phyloP scores from a whole-genome alignment of 2,113 vertebrate species.

The Hystrix brachyura region DNA sequence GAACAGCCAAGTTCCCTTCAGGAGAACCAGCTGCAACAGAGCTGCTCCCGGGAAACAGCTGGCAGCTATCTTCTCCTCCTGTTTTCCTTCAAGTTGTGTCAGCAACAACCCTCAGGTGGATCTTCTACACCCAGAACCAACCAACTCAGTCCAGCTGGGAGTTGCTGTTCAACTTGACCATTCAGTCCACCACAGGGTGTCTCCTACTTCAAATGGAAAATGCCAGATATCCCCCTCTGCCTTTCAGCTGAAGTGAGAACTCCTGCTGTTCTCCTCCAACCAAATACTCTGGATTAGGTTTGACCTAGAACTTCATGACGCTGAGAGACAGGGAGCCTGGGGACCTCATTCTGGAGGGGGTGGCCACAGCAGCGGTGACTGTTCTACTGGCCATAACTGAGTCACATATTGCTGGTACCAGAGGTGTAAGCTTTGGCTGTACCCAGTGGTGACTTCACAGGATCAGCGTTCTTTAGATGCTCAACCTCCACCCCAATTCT shows the following conservation, averaged over 20 bases:
- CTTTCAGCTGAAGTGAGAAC: background rate
- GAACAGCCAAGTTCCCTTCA: too few species aligned
- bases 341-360: background rate
- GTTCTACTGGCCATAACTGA: background rate
- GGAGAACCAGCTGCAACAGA: too few species aligned
- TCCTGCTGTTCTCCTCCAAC: background rate
- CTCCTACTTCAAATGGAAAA: background rate
- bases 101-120: too few species aligned
- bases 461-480: background rate
- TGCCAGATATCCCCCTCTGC: background rate
- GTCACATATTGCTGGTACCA: background rate
- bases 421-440: too few species aligned
- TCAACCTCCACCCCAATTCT: background rate
- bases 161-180: too few species aligned
- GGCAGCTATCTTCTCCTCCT: too few species aligned
- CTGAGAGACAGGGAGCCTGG: background rate
- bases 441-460: background rate
- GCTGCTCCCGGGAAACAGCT: too few species aligned
- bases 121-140: too few species aligned
- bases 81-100: too few species aligned
- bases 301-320: background rate
- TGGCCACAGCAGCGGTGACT: background rate
- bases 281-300: background rate
- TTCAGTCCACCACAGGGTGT: too few species aligned
- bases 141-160: too few species aligned